Evolutionary conservation across 2,113 vertebrate genomes (phyloP), one percentile per base, ranked within the genome.

Genomic region (Arenaria interpres): DNA sequence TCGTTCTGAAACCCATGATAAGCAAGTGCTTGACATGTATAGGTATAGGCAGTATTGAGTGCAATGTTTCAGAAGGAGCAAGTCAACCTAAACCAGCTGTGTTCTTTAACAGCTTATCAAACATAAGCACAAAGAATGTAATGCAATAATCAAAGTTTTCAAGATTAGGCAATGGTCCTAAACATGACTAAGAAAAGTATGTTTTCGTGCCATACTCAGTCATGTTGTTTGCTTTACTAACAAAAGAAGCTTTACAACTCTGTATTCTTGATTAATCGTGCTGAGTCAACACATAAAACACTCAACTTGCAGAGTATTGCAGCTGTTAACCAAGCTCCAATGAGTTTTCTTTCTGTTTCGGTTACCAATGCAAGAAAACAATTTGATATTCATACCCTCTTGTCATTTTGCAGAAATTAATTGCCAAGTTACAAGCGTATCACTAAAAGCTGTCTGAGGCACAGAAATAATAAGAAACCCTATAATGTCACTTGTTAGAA

Each of bases 181-280:
- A 93, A 94, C 0, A 0, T 48, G 48, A 88, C 79, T 88, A 84
- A 64, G 72, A 73, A 87, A 88, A 57, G 41, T 20, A 59, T 27
- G 15, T 7, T 46, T 87, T 72, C 5, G 0, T 80, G 75, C 25
- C 41, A 39, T 51, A 69, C 90, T 71, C 86, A 50, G 28, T 74
- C 59, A 45, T 5, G 12, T 11, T 80, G 79, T 91, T 90, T 90
- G 54, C 76, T 90, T 93, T 84, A 80, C 57, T 46, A 83, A 90
- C 75, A 83, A 63, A 69, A 85, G 45, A 74, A 94, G 91, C 20
- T 90, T 96, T 80, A 86, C 46, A 59, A 77, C 75, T 91, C 54
- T 50, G 19, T 81, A 63, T 59, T 92, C 46, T 57, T 86, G 54
- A 74, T 95, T 86, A 94, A 88, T 90, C 50, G 35, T 2, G 9